A percentile compares a stretch with the other conserved stretches of the same genome.
These are phyloP conservation scores for Enteromius afrohamiltoni DNA, from an alignment of 2,797 vertebrate genomes.

Conservation along the genomic window DNA sequence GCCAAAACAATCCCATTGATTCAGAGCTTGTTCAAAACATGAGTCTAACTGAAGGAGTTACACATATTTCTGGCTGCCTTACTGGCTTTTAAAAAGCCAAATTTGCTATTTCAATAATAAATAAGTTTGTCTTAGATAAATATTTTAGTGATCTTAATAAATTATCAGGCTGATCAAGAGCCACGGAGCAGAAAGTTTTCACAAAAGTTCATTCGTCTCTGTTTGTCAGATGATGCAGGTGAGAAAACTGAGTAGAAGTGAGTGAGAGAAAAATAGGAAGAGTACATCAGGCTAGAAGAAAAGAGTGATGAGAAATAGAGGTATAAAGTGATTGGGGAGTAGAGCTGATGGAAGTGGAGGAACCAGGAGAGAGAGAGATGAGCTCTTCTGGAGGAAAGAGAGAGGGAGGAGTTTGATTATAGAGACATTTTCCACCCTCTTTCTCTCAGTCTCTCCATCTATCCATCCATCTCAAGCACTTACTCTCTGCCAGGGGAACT, in stretches of 20 bases:
- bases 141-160: constrained; percentile 36
- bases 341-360: constrained; percentile 32
- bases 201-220: neutral
- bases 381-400: neutral
- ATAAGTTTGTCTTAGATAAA: constrained; percentile 5
- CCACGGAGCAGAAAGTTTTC: neutral
- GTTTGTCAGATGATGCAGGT: neutral
- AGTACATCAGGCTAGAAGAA: constrained; percentile 6
- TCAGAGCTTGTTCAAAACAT: neutral
- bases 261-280: constrained; percentile 12
- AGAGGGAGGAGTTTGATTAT: constrained; percentile 28
- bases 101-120: constrained; percentile 23
- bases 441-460: constrained; percentile 12
- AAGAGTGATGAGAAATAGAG: constrained; percentile 25
- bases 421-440: constrained; percentile 26
- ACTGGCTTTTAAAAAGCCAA: constrained; percentile 3
- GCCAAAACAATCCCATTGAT: neutral
- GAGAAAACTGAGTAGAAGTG: neutral
- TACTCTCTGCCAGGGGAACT: constrained; percentile 52
- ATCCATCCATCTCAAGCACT: constrained; percentile 31
- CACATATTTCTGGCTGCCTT: neutral
- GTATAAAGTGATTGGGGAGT: constrained; percentile 46
- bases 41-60: neutral
- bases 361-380: constrained; percentile 30
- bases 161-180: constrained; percentile 22